Conservation (phyloP, 1,140 invertebrate genomes). For the Akabosia matsudoensis region DNA sequence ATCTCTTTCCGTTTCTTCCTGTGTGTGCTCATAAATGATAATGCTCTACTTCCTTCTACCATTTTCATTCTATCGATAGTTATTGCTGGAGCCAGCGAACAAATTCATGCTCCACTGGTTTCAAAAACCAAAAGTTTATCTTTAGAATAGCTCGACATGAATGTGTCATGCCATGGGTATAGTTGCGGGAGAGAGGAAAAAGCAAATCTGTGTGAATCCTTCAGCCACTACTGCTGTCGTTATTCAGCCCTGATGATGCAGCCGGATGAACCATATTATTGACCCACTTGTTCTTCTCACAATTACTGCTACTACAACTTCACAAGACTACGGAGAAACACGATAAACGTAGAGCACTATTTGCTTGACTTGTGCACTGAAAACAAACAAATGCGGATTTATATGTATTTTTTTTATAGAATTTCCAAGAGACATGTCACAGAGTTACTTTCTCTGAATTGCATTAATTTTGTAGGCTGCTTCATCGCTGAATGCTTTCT, state of each 20-base stretch:
- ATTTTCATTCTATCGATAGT: not conserved
- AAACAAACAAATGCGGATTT: no score
- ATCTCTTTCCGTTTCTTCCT: not conserved
- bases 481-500: no score
- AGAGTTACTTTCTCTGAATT: no score
- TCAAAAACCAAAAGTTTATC: not conserved
- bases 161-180: not conserved
- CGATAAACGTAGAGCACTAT: no score
- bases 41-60: not conserved
- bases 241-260: not conserved
- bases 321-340: no score
- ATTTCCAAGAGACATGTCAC: no score
- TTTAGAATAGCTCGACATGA: no score
- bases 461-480: no score
- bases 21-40: not conserved
- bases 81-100: no score
- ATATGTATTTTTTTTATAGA: no score
- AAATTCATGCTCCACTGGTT: not conserved
- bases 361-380: no score
- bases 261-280: not conserved
- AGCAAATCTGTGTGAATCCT: not conserved
- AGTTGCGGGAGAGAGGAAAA: not conserved
- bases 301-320: no score
- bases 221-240: not conserved
- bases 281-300: not conserved